A percentile compares a stretch with the other conserved stretches of the same genome.
Evolutionary conservation across 2,888 invertebrate species (phyloP).

Genomic region (Subacronicta megacephala): DNA sequence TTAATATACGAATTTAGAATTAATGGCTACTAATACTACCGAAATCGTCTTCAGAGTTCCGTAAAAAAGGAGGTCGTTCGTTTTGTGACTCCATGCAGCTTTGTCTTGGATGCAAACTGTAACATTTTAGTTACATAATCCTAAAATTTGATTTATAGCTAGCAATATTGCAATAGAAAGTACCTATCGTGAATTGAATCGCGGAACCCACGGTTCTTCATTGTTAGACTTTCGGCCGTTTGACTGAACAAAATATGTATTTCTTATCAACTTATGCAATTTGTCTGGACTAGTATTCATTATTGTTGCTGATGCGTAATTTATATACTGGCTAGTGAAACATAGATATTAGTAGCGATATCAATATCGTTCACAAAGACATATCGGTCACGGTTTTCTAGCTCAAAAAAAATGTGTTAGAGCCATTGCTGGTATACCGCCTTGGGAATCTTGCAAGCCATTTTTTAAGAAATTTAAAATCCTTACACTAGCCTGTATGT

Average conservation of each 20-base stretch:
- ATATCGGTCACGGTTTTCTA: too few relatives aligned
- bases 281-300: constrained; percentile 21
- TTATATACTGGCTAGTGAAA: constrained; percentile 13
- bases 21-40: constrained; percentile 33
- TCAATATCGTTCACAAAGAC: too few relatives aligned
- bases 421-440: too few relatives aligned
- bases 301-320: constrained; percentile 6
- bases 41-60: constrained; percentile 24
- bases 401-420: too few relatives aligned
- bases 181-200: constrained; percentile 31
- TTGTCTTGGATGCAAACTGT: constrained; percentile 28
- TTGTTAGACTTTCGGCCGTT: constrained; percentile 10
- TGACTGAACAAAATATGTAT: constrained; percentile 8
- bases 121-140: constrained; percentile 23
- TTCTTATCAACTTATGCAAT: constrained; percentile 27
- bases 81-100: constrained; percentile 18
- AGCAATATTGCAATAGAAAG: constrained; percentile 32
- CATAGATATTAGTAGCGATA: constrained; percentile 17
- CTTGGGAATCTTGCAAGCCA: too few relatives aligned
- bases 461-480: too few relatives aligned
- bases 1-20: constrained; percentile 31
- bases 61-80: constrained; percentile 24
- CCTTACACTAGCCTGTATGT: too few relatives aligned
- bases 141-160: constrained; percentile 29
- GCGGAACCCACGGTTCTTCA: constrained; percentile 11